Conservation (phyloP, 2,797 vertebrate genomes). For the Antrozous pallidus region DNA sequence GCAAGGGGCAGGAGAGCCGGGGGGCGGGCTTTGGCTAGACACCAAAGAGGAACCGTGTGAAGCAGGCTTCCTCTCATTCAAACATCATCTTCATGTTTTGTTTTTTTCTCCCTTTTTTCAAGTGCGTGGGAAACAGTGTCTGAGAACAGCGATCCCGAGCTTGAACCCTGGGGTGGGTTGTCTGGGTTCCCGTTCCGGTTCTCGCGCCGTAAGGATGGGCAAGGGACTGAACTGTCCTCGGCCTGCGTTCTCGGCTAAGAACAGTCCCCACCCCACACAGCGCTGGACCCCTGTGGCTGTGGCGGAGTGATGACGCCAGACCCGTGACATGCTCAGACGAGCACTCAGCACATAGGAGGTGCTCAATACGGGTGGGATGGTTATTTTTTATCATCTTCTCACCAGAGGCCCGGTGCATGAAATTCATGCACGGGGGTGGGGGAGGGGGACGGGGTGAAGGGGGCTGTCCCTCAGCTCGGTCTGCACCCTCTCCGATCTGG, state of each 20-base stretch:
- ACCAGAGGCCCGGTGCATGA: no score
- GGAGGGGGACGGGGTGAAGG: no score
- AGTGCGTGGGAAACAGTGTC: background rate
- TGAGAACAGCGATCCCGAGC: background rate
- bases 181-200: background rate
- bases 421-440: no score
- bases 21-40: background rate
- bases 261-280: background rate
- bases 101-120: background rate
- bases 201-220: background rate
- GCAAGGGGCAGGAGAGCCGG: background rate
- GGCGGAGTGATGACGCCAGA: background rate
- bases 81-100: background rate
- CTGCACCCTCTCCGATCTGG: no score
- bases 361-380: background rate
- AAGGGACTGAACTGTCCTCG: background rate
- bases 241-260: background rate
- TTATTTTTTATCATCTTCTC: background rate
- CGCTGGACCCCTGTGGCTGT: background rate
- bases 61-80: background rate
- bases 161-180: background rate
- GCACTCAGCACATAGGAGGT: background rate
- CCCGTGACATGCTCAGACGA: background rate
- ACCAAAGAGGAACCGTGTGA: background rate
- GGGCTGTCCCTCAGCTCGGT: no score